phyloP scores from a whole-genome alignment of 2,888 invertebrate species.

The Altica lythri region DNA sequence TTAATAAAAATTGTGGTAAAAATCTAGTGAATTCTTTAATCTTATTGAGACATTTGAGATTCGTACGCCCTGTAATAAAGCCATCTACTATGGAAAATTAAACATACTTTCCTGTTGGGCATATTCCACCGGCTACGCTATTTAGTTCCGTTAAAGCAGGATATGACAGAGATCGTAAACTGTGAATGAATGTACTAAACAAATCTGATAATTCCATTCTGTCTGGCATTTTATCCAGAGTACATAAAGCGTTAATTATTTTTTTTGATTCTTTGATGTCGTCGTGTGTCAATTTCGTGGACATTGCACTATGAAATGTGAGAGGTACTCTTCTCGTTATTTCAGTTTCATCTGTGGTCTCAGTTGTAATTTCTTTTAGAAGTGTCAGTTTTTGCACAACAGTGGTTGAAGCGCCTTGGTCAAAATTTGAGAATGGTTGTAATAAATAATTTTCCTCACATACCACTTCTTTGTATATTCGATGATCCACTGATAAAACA shows the following conservation, averaged over 20 bases:
- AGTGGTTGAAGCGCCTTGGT: constrained; percentile 73
- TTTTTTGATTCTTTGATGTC: constrained; percentile 74
- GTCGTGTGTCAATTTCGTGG: constrained; percentile 69
- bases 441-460: constrained; percentile 77
- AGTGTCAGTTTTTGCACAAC: constrained; percentile 65
- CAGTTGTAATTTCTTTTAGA: constrained; percentile 60
- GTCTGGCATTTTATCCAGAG: constrained; percentile 63
- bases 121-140: constrained; percentile 67
- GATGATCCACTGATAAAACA: constrained; percentile 74
- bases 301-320: constrained; percentile 73
- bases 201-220: constrained; percentile 66
- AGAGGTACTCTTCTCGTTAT: constrained; percentile 67
- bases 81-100: constrained; percentile 13
- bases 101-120: constrained; percentile 72
- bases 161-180: constrained; percentile 69
- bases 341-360: constrained; percentile 58
- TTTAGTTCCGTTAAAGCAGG: constrained; percentile 70
- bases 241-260: constrained; percentile 72
- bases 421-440: constrained; percentile 75
- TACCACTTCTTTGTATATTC: constrained; percentile 70
- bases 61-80: not conserved
- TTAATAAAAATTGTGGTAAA: no score
- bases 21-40: no score
- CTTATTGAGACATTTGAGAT: not conserved
- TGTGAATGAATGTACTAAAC: constrained; percentile 69